Conservation (phyloP, 1,140 invertebrate species). For the Wasmannia auropunctata region DNA sequence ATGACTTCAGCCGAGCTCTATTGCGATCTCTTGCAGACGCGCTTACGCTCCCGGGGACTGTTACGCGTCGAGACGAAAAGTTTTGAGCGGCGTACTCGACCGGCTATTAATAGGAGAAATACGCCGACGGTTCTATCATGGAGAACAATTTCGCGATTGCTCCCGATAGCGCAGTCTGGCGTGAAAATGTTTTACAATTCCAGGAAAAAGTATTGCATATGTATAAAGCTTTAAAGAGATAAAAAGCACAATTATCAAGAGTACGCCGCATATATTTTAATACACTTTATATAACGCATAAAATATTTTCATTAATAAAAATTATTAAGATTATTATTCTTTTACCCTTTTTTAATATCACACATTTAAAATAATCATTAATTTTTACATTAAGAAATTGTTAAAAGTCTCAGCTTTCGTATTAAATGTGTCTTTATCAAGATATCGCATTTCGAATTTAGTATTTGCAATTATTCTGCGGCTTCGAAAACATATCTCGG, state of each 20-base stretch:
- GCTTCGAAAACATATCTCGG: neutral
- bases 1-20: constrained; percentile 28
- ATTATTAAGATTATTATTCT: neutral
- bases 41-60: constrained; percentile 42
- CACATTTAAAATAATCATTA: neutral
- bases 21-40: constrained; percentile 24
- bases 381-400: neutral
- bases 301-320: neutral
- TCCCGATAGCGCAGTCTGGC: neutral
- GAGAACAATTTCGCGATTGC: constrained; percentile 17
- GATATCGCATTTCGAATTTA: neutral
- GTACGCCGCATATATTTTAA: neutral
- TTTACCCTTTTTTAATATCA: neutral
- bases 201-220: neutral
- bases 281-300: neutral
- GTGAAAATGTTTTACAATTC: constrained; percentile 5
- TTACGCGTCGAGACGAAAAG: constrained; percentile 55
- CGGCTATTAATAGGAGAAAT: constrained; percentile 43
- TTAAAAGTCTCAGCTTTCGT: neutral
- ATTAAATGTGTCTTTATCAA: neutral
- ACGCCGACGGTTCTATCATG: neutral
- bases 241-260: neutral
- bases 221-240: neutral
- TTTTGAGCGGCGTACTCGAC: constrained; percentile 50
- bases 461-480: neutral